These are phyloP conservation scores for Oceanodroma tethys DNA, from an alignment of 2,113 vertebrate genomes.

Conservation along the genomic window DNA sequence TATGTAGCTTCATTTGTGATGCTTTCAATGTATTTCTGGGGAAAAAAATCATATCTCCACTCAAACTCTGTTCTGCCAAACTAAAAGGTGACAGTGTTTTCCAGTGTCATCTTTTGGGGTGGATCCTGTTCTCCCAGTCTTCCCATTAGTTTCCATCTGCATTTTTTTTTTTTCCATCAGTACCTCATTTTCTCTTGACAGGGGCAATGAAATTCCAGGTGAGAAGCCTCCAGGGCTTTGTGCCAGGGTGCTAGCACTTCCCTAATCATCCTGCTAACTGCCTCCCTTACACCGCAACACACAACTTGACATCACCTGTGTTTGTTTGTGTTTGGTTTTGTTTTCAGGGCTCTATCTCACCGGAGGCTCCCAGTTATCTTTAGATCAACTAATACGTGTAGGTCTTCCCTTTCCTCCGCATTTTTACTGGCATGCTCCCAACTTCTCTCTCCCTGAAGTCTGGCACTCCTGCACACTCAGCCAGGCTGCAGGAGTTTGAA, in stretches of 20 bases:
- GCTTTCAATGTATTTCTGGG: not conserved
- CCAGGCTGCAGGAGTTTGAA: not conserved
- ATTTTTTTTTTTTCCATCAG: not conserved
- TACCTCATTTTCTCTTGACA: not conserved
- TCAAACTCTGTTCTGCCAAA: not conserved
- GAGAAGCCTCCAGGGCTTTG: not conserved
- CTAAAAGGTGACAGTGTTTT: not conserved
- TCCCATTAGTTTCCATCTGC: not conserved
- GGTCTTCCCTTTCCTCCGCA: not conserved
- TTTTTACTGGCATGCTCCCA: not conserved
- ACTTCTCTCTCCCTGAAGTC: not conserved
- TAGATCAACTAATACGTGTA: not conserved
- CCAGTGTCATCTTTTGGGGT: not conserved
- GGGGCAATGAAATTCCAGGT: not conserved
- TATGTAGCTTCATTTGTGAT: not conserved
- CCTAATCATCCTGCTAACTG: not conserved
- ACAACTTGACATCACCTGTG: not conserved
- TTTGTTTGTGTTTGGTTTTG: not conserved
- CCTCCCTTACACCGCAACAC: not conserved
- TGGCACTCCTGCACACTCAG: not conserved
- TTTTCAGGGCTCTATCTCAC: not conserved
- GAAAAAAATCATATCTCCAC: rapidly evolving
- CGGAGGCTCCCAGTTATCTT: not conserved
- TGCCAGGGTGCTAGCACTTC: not conserved
- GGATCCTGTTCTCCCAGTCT: not conserved